Conservation (phyloP, 1,140 invertebrate species). For the Diorhabda sublineata region DNA sequence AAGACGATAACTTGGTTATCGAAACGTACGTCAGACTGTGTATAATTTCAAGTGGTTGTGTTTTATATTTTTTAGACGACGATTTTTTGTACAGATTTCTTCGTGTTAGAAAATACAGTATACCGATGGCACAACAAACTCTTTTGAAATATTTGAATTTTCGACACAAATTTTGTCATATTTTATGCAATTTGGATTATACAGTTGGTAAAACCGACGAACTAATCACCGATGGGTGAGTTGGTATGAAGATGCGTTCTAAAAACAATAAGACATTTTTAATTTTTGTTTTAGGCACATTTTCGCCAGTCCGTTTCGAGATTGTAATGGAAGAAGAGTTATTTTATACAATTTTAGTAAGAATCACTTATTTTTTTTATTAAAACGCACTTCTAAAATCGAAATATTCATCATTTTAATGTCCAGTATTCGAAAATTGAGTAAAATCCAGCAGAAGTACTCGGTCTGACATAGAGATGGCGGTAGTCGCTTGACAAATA, state of each 20-base stretch:
- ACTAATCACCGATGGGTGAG: constrained; percentile 61
- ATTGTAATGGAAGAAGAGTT: constrained; percentile 65
- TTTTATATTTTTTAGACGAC: constrained; percentile 54
- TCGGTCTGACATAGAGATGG: too few relatives aligned
- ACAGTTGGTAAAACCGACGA: constrained; percentile 56
- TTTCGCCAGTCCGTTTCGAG: constrained; percentile 67
- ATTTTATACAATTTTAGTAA: constrained; percentile 63
- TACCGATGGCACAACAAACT: constrained; percentile 73
- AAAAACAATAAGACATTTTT: neutral
- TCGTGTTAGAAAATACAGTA: constrained; percentile 71
- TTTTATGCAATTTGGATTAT: constrained; percentile 62
- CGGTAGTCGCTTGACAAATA: too few relatives aligned
- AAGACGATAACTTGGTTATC: too few relatives aligned
- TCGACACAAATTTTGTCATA: constrained; percentile 59
- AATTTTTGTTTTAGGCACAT: constrained; percentile 55
- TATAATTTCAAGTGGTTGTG: too few relatives aligned
- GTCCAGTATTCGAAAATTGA: too few relatives aligned
- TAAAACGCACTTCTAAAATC: too few relatives aligned
- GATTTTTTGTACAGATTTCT: constrained; percentile 73
- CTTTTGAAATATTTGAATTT: constrained; percentile 76
- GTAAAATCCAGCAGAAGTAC: too few relatives aligned
- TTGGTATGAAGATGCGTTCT: constrained; percentile 4
- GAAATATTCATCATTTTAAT: too few relatives aligned
- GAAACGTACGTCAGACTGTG: too few relatives aligned
- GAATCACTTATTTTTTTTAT: constrained; percentile 15